Evolutionary conservation across 2,113 vertebrate species (phyloP), one percentile per base, ranked within the genome.

Genomic region (Poeciliopsis retropinna): DNA sequence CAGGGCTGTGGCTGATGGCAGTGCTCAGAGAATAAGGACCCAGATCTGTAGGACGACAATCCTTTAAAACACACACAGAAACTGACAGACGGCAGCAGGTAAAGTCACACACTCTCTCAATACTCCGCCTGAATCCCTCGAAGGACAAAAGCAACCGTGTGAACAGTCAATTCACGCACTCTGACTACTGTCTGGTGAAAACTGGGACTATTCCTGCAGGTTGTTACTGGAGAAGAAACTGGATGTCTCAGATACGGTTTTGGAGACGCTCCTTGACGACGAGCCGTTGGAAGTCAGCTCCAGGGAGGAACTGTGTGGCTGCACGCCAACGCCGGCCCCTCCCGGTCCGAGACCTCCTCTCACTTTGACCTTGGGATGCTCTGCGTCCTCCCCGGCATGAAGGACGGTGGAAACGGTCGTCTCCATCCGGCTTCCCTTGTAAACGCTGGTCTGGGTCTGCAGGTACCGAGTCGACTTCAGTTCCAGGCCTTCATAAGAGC

Each of bases 361-460:
- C 0, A 31, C 69, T 63, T 86, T 90, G 30, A 80, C n/a, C 85
- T 82, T 93, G 0, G 73, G 70, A 25, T 95, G 94, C 39, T 97
- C 95, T 11, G 67, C 41, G 22, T 92, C 85, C 0, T 97, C 95
- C 0, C 91, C 90, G 0, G 34, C 60, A 1, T 95, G 95, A 1
- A 92, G 86, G 0, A 96, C 93, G 0, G 93, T 96, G 60, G 95
- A 97, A 60, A 99, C 82, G 0, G 94, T 96, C 71, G 96, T 96
- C 91, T 99, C 98, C 80, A 97, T 94, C 22, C 97, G 93, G 90
- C 97, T 98, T 84, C 94, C 91, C 87, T 97, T 98, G 91, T 96
- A 99, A 79, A 97, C 91, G 17, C 97, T 99, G 85, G 95, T 96
- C 86, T 97, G 97, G 12, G 96, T 96, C 86, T 96, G 98, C 75